Evolutionary conservation across 2,797 vertebrate species (phyloP).

Genomic region (Anableps anableps): DNA sequence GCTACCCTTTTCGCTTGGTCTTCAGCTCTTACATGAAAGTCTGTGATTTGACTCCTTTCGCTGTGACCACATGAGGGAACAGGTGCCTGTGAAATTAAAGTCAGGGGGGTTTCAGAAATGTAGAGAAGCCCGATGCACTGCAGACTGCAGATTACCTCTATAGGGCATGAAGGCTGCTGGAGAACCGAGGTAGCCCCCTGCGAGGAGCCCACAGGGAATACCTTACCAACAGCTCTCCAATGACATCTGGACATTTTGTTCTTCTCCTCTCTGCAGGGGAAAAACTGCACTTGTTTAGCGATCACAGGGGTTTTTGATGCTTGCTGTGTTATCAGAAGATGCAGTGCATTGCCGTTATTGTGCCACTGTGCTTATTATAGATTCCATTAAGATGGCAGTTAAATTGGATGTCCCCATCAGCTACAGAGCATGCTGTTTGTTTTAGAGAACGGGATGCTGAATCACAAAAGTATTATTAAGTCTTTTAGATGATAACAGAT

Average conservation of each 20-base stretch:
- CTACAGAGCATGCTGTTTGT: constrained; percentile 81
- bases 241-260: constrained; percentile 72
- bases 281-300: constrained; percentile 70
- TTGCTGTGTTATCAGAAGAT: constrained; percentile 75
- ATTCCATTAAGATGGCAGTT: constrained; percentile 87
- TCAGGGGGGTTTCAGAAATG: constrained; percentile 55
- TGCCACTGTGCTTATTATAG: constrained; percentile 82
- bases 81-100: constrained; percentile 80
- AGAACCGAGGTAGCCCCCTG: constrained; percentile 47
- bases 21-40: constrained; percentile 62
- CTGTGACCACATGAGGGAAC: constrained; percentile 69
- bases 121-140: constrained; percentile 47
- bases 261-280: constrained; percentile 34
- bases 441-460: constrained; percentile 79
- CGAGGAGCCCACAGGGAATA: constrained; percentile 51
- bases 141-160: constrained; percentile 69
- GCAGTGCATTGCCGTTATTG: constrained; percentile 77
- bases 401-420: constrained; percentile 85
- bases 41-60: constrained; percentile 62
- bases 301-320: constrained; percentile 75
- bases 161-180: constrained; percentile 38
- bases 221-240: constrained; percentile 60
- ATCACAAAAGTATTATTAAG: constrained; percentile 82
- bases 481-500: constrained; percentile 77
- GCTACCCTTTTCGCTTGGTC: constrained; percentile 39